Evolutionary conservation across 2,888 invertebrate genomes (phyloP), one percentile per base, ranked within the genome.

Genomic region (Prosopocoilus inquinatus): DNA sequence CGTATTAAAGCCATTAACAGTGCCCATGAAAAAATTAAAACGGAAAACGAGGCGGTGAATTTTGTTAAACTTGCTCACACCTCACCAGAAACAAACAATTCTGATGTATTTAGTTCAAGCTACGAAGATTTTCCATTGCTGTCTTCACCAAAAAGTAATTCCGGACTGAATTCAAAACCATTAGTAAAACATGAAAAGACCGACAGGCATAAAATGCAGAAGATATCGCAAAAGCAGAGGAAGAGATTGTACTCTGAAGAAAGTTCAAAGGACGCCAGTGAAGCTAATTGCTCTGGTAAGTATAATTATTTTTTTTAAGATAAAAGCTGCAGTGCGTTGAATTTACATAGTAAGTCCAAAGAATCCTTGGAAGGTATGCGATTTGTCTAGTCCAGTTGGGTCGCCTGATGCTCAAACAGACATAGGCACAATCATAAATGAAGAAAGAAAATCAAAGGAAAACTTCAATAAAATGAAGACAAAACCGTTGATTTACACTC

Each of bases 401-500:
- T 62, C 62, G 32, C 58, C 58, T 28, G 59, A 63, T 20, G 16
- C 71, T 69, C 33, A 48, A 52, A 56, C 61, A 15, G 61, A 71
- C 47, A 78, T 80, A 60, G 64, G 82, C 58, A 75, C 85, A 59
- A 91, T 92, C 59, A 78, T 91, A 49, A 84, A 84, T 9, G 88
- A 88, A 64, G 91, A 92, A 74, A 83, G 81, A 64, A 84, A 87
- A 51, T 88, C 88, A 69, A 86, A 84, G 59, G 88, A 88, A 61
- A 86, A 88, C 67, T 82, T 83, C 60, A 83, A 85, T 1, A 86
- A 87, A 70, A 85, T 88, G 66, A 84, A 84, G 70, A 86, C 86
- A 5, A 92, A 92, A 73, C 84, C 89, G 0, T 78, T 93, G 16
- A 75, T 79, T 54, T 78, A 89, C 62, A 91, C 91, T 11, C 91